These are phyloP conservation scores for Dendrolimus pini DNA, from an alignment of 2,888 invertebrate species.

Conservation along the genomic window DNA sequence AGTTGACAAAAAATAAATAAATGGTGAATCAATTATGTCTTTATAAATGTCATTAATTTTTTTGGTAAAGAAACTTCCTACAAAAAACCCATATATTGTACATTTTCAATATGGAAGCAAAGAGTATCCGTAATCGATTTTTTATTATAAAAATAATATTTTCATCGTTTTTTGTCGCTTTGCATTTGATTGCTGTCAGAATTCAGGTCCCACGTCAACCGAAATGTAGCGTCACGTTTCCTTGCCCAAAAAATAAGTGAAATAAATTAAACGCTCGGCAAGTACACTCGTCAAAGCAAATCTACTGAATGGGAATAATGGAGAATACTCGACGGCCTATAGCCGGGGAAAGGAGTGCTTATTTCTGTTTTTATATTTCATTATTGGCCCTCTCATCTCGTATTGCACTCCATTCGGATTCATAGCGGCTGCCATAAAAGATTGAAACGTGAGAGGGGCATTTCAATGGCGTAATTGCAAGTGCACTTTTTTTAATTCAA, in stretches of 20 bases:
- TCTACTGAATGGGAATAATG: conserved; percentile 65
- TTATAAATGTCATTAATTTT: too few species aligned
- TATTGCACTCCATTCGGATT: conserved; percentile 67
- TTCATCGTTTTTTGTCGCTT: too few species aligned
- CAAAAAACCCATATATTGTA: too few species aligned
- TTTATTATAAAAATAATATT: too few species aligned
- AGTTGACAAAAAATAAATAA: too few species aligned
- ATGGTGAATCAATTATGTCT: too few species aligned
- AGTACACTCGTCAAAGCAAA: conserved; percentile 64
- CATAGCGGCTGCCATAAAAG: conserved; percentile 71
- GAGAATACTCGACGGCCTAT: conserved; percentile 56
- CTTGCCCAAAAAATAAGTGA: conserved; percentile 30
- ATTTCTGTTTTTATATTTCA: conserved; percentile 74
- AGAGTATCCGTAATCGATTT: too few species aligned
- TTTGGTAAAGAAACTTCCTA: too few species aligned
- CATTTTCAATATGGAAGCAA: too few species aligned
- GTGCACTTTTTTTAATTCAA: conserved; percentile 70
- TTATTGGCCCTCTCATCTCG: conserved; percentile 74
- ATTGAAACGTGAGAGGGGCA: conserved; percentile 73
- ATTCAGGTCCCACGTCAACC: conserved; percentile 6
- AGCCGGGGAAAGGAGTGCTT: conserved; percentile 60
- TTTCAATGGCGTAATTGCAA: conserved; percentile 74
- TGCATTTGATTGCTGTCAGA: not conserved
- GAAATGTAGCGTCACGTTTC: conserved; percentile 13
- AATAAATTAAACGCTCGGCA: conserved; percentile 58